phyloP scores from a whole-genome alignment of 2,797 vertebrate genomes.

The Poeciliopsis paucimaculata region DNA sequence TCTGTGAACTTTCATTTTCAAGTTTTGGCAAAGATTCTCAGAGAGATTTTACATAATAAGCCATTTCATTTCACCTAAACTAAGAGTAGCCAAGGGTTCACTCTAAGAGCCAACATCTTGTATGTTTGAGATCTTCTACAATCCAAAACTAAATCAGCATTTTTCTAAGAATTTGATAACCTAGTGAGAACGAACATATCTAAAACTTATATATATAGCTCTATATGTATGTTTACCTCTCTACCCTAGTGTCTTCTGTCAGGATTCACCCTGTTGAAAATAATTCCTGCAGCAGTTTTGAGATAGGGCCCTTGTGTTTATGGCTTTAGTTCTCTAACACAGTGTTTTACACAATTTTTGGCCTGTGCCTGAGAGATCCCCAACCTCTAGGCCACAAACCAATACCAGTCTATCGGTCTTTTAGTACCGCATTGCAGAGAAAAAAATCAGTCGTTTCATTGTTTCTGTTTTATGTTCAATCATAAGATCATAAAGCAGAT shows the following conservation, averaged over 20 bases:
- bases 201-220: neutral
- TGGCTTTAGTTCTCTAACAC: neutral
- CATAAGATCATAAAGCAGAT: neutral
- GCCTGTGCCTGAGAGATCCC: neutral
- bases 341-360: neutral
- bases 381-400: neutral
- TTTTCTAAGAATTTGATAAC: neutral
- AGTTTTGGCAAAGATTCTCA: neutral
- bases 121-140: neutral
- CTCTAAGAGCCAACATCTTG: neutral
- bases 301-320: neutral
- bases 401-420: neutral
- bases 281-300: neutral
- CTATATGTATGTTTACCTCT: neutral
- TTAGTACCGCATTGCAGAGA: neutral
- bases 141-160: neutral
- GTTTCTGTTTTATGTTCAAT: neutral
- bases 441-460: neutral
- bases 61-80: neutral
- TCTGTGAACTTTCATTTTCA: neutral
- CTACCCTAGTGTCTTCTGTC: neutral
- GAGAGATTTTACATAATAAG: neutral
- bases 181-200: neutral
- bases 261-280: neutral
- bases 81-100: neutral